Base-by-base conservation (phyloP, 2,888 invertebrate genomes). In the Habrosyne pyritoides region DNA sequence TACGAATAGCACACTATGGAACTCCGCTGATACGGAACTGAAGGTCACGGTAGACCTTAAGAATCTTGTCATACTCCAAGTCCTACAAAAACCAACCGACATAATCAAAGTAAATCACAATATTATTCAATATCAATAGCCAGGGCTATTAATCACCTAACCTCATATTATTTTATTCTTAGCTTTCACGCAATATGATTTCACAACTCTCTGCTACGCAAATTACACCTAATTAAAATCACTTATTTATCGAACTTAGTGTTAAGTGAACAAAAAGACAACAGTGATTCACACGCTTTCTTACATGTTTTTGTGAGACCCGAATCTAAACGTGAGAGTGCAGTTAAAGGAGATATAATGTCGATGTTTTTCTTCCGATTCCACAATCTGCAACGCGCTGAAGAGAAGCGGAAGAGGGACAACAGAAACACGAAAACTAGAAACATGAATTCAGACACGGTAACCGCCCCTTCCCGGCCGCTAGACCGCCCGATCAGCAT, bases 281-380 rank as follows among this genome's bases (percentile, higher is more conserved):
- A 18, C 18, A 42, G 42, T 42, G 42, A 42, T 18, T 42, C n/a
- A 5, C 42, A 18, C 42, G 14, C 8, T 14, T 8, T 33, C 33
- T n/a, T 42, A 42, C 7, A 7, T 42, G 14, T 42, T 42, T 14
- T 7, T 54, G 24, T 56, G 51, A 59, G 46, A 52, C 63, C 56
- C 63, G 51, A 49, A 60, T 54, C 52, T 55, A 42, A n/a, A 12
- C 33, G 47, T 49, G 33, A 56, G 52, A 66, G 74, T 78, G 72
- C 55, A 62, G 53, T 21, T 53, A 69, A 71, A 61, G 57, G 51
- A 62, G 72, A 78, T 93, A 96, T 95, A 93, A 97, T 97, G 97
- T 97, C 97, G 94, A 95, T 98, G 95, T 98, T 97, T 95, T 98
- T 98, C 96, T 98, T 98, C 93, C 97, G 98, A 77, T 95, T 97